Evolutionary conservation across 2,797 vertebrate genomes (phyloP).

Genomic region (Halcyon leucocephala): DNA sequence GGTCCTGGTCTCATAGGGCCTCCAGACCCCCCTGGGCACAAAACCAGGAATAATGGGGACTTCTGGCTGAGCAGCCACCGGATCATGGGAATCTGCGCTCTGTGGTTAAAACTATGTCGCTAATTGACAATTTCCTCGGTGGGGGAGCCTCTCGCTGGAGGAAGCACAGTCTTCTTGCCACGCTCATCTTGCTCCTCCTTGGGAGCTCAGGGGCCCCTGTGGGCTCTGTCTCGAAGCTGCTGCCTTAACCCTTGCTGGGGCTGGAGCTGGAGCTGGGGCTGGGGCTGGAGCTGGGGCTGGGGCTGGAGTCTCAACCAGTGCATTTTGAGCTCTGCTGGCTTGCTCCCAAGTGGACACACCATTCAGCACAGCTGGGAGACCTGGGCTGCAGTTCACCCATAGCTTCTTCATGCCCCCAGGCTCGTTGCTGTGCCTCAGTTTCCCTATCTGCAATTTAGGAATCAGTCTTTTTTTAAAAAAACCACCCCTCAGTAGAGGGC

Average conservation of each 20-base stretch:
- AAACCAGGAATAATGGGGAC: neutral
- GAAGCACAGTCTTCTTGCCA: neutral
- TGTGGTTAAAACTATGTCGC: neutral
- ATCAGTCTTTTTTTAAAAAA: accelerated
- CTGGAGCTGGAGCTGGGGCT: neutral
- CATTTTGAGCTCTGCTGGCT: accelerated
- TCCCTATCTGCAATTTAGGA: neutral
- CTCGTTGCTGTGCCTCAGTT: neutral
- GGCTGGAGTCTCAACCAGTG: neutral
- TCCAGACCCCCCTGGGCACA: neutral
- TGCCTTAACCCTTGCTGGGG: constrained; percentile 41
- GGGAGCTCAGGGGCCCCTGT: neutral
- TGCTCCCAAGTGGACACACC: accelerated
- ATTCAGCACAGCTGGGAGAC: neutral
- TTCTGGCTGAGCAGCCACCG: neutral
- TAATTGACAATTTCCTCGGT: constrained; percentile 46
- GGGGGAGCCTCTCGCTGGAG: neutral
- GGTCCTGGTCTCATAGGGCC: neutral
- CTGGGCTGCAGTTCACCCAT: accelerated
- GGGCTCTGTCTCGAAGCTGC: neutral
- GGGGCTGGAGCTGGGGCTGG: neutral
- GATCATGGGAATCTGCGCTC: constrained; percentile 22
- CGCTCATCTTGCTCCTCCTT: constrained; percentile 14
- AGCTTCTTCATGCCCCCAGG: accelerated
- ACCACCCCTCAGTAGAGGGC: neutral